These are phyloP conservation scores for Drosophila pseudoananassae DNA, from an alignment of 1,140 invertebrate genomes.

Conservation along the genomic window DNA sequence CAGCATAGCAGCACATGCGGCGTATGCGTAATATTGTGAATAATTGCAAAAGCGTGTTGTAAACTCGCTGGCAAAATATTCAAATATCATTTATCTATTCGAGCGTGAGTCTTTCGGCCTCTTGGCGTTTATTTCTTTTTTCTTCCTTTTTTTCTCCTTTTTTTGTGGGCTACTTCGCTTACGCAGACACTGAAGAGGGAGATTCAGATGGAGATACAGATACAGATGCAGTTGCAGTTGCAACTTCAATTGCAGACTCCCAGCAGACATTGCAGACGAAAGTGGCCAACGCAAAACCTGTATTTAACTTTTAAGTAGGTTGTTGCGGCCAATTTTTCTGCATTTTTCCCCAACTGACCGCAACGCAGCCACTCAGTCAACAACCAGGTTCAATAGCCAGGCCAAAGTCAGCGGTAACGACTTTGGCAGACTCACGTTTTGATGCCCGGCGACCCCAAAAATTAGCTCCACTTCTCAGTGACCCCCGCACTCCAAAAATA, in stretches of 20 bases:
- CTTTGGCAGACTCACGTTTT: slow-evolving; percentile 56
- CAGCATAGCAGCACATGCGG: slow-evolving; percentile 28
- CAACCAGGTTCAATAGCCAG: slow-evolving; percentile 67
- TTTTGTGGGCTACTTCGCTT: slow-evolving; percentile 47
- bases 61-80: slow-evolving; percentile 55
- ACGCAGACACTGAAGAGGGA: slow-evolving; percentile 36
- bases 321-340: slow-evolving; percentile 50
- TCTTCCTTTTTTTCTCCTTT: slow-evolving; percentile 16
- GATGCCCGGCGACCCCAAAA: slow-evolving; percentile 54
- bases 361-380: slow-evolving; percentile 47
- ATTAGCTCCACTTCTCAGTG: slow-evolving; percentile 62
- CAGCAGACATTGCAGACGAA: slow-evolving; percentile 47
- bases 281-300: slow-evolving; percentile 59
- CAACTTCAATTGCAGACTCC: slow-evolving; percentile 36
- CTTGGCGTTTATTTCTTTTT: slow-evolving; percentile 9
- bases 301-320: slow-evolving; percentile 72
- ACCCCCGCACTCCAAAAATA: slow-evolving; percentile 32
- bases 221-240: slow-evolving; percentile 10
- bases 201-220: slow-evolving; percentile 2
- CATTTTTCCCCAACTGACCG: slow-evolving; percentile 53
- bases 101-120: slow-evolving; percentile 20
- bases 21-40: slow-evolving; percentile 77
- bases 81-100: slow-evolving; percentile 59
- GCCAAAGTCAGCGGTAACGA: slow-evolving; percentile 55
- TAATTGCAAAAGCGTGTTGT: slow-evolving; percentile 76